Evolutionary conservation across 1,140 invertebrate genomes (phyloP), one percentile per base, ranked within the genome.

Genomic region (Drosophila lacertosa): DNA sequence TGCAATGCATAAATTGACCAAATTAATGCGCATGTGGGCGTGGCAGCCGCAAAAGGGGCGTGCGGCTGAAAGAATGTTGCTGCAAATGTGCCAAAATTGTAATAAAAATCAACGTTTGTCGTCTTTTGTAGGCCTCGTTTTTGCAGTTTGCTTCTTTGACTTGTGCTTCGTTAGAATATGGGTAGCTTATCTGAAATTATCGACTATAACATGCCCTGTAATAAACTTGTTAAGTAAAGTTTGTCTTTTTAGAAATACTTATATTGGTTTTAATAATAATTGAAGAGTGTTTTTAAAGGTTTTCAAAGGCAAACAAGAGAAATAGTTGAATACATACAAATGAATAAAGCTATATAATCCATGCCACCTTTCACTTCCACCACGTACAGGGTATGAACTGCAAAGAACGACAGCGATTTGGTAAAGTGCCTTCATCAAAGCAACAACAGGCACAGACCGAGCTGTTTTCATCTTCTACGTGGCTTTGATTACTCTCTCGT

Each of bases 341-440:
- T n/a, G n/a, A n/a, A n/a, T n/a, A n/a, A n/a, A n/a, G n/a, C n/a
- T n/a, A n/a, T n/a, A n/a, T n/a, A n/a, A n/a, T n/a, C n/a, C n/a
- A n/a, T 18, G 2, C 39, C 39, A 16, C 39, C 10, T 20, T 10
- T 2, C 5, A 40, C 6, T 18, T 18, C 2, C 10, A 20, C 20
- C 20, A 5, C 6, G 3, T 53, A 15, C 33, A 53, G 51, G 35
- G 51, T 54, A 54, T 54, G 3, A 44, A 37, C n/a, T 42, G 37
- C 16, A 26, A 58, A 7, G 47, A 37, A 33, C n/a, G 42, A 53
- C 45, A 60, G 10, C 65, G 82, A 70, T 82, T 86, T 82, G 78
- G 42, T 48, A 70, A 86, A 86, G 82, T 86, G 81, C 73, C 81
- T 62, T 88, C 84, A 86, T 86, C 81, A 88, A 77, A 81, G 77